Conservation (phyloP, 23 tunicate genomes). For the Trididemnum miniatum region DNA sequence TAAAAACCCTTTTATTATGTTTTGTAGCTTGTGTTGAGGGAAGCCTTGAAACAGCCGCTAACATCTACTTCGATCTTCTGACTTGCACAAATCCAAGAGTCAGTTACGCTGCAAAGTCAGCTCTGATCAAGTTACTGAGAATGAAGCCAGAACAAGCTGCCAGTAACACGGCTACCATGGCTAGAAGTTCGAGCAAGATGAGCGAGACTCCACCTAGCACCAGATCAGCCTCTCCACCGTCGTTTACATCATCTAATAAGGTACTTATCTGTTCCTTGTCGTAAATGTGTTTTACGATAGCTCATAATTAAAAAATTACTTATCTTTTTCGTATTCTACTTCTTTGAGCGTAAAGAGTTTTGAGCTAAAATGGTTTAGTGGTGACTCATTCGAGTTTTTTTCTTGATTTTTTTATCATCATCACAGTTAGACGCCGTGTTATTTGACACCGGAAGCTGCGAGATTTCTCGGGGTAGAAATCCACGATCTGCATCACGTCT, state of each 20-base stretch:
- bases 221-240: slow-evolving; percentile 79
- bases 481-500: too few relatives aligned
- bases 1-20: too few relatives aligned
- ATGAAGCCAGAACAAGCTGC: neutral
- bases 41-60: slow-evolving; percentile 29
- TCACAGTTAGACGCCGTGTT: too few relatives aligned
- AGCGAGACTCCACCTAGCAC: slow-evolving; percentile 92
- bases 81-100: slow-evolving; percentile 53
- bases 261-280: neutral
- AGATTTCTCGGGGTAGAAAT: too few relatives aligned
- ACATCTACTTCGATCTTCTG: slow-evolving; percentile 71
- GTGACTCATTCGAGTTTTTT: too few relatives aligned
- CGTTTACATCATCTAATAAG: slow-evolving; percentile 29
- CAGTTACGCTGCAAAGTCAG: slow-evolving; percentile 79
- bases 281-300: too few relatives aligned
- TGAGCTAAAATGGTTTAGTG: neutral
- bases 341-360: neutral
- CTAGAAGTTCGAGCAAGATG: slow-evolving; percentile 50
- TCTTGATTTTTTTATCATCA: too few relatives aligned
- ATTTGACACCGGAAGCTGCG: too few relatives aligned
- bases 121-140: slow-evolving; percentile 54
- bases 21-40: slow-evolving; percentile 56
- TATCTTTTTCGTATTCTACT: too few relatives aligned
- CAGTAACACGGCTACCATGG: neutral
- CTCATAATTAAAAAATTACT: too few relatives aligned